A percentile compares a stretch with the other conserved stretches of the same genome.
Evolutionary conservation across 2,797 vertebrate genomes (phyloP).

Genomic region (Coregonus ussuriensis): DNA sequence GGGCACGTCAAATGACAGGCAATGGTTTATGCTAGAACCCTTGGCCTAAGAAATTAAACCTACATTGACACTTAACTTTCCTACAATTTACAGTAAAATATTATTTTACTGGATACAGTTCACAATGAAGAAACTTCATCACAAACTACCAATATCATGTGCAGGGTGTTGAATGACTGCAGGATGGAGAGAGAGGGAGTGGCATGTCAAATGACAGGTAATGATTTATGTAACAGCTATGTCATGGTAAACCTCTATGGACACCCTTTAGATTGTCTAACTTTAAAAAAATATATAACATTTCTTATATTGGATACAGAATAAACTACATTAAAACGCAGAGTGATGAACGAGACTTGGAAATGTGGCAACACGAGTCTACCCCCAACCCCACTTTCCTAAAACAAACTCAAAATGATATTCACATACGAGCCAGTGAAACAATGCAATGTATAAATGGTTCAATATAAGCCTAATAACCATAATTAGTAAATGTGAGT

Average conservation of each 20-base stretch:
- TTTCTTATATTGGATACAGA: too few species aligned
- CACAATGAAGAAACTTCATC: not conserved
- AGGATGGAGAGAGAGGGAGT: not conserved
- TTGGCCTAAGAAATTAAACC: not conserved
- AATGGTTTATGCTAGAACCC: not conserved
- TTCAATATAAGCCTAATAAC: not conserved
- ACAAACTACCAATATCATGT: slow-evolving; percentile 86
- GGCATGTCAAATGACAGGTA: not conserved
- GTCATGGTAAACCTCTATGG: not conserved
- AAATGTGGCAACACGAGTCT: not conserved
- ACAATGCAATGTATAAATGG: too few species aligned
- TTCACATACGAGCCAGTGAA: not conserved
- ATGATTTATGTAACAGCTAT: not conserved
- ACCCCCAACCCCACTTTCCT: not conserved
- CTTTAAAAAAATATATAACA: too few species aligned
- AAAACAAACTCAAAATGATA: not conserved
- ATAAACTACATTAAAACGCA: too few species aligned
- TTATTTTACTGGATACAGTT: not conserved
- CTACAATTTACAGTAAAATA: not conserved
- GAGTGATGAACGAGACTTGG: not conserved
- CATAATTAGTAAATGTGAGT: not conserved
- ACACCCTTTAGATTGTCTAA: not conserved
- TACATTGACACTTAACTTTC: too few species aligned
- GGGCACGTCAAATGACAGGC: not conserved
- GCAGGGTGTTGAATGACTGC: slow-evolving; percentile 95